Percentiles rank a stretch among this genome's conserved stretches.
These are phyloP conservation scores for Rosalia funebris DNA, from an alignment of 2,888 invertebrate genomes.

Conservation along the genomic window DNA sequence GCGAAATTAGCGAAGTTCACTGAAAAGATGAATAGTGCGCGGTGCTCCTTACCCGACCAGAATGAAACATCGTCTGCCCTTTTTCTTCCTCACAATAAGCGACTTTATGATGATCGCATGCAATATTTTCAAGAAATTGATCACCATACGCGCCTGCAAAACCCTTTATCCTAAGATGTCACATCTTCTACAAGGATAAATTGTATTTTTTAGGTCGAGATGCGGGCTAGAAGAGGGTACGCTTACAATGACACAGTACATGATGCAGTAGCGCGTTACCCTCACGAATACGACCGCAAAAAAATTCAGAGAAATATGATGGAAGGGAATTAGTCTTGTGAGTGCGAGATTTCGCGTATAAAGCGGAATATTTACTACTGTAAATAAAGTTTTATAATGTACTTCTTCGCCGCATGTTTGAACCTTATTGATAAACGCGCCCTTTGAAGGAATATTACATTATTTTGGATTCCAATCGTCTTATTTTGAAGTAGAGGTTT, in stretches of 20 bases:
- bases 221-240: slow-evolving; percentile 11
- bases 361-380: too few species aligned
- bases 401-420: too few species aligned
- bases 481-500: too few species aligned
- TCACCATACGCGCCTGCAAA: slow-evolving; percentile 31
- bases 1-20: slow-evolving; percentile 23
- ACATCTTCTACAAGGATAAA: slow-evolving; percentile 35
- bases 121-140: slow-evolving; percentile 40
- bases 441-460: too few species aligned
- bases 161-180: slow-evolving; percentile 38
- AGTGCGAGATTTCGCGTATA: too few species aligned
- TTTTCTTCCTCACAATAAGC: slow-evolving; percentile 36
- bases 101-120: slow-evolving; percentile 43
- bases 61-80: slow-evolving; percentile 35
- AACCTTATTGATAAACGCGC: too few species aligned
- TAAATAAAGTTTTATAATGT: too few species aligned
- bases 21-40: slow-evolving; percentile 23
- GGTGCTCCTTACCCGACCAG: slow-evolving; percentile 14
- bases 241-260: slow-evolving; percentile 27
- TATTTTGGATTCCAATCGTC: too few species aligned
- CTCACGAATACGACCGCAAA: neutral
- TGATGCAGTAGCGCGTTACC: slow-evolving; percentile 8
- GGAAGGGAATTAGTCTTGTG: too few species aligned
- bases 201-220: slow-evolving; percentile 33
- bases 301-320: too few species aligned